Evolutionary conservation across 2,797 vertebrate species (phyloP).

Genomic region (Melanotaenia nigrans): DNA sequence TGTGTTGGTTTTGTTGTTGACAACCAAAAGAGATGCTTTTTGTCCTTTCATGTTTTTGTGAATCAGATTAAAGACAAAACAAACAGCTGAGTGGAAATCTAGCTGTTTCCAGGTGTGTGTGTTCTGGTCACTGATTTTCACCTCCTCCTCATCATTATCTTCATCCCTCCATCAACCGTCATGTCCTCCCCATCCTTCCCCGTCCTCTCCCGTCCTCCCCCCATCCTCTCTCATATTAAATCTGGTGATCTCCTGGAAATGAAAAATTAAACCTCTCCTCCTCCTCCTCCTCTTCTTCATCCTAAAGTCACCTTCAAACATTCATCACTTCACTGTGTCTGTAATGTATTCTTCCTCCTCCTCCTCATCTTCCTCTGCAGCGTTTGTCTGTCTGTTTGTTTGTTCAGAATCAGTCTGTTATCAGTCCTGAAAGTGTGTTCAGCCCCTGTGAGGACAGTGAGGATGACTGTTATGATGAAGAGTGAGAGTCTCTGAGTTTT

Average conservation of each 20-base stretch:
- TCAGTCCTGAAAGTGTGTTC: too few relatives aligned
- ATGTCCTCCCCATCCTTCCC: constrained; percentile 9
- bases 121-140: constrained; percentile 24
- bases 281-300: constrained; percentile 40
- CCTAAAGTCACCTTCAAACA: constrained; percentile 78
- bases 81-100: too few relatives aligned
- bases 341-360: constrained; percentile 12
- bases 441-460: too few relatives aligned
- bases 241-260: constrained; percentile 79
- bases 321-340: constrained; percentile 6
- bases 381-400: constrained; percentile 8
- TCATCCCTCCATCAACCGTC: constrained; percentile 16
- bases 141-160: constrained; percentile 13
- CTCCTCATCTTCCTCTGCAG: background rate
- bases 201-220: constrained; percentile 13
- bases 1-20: too few relatives aligned
- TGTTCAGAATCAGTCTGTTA: background rate
- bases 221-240: constrained; percentile 68
- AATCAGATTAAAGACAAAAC: too few relatives aligned
- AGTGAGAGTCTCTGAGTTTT: too few relatives aligned
- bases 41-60: too few relatives aligned
- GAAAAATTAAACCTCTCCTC: constrained; percentile 76
- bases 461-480: too few relatives aligned
- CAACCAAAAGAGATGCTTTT: too few relatives aligned
- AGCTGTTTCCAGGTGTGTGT: background rate